Conservation (phyloP, 2,888 invertebrate species). For the Drosophila acutilabella region DNA sequence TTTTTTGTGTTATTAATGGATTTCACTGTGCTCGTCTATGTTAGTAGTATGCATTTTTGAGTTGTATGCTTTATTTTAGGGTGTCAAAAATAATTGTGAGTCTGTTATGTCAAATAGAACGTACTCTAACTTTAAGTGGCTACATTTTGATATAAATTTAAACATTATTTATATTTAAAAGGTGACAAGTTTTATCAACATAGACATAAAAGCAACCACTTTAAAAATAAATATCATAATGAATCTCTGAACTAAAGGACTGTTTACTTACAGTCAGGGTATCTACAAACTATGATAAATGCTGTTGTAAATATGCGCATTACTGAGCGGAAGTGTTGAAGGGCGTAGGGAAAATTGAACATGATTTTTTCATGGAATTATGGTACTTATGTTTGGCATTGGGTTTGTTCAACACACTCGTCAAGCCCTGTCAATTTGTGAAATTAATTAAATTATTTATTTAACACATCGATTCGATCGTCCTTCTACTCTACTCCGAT, state of each 20-base stretch:
- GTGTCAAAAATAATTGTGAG: neutral
- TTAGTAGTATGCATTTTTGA: slow-evolving; percentile 31
- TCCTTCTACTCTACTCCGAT: neutral
- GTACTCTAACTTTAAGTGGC: neutral
- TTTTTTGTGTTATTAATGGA: neutral
- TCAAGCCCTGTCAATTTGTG: slow-evolving; percentile 66
- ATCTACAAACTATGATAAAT: neutral
- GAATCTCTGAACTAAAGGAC: neutral
- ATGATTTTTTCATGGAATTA: slow-evolving; percentile 42
- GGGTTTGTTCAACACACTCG: slow-evolving; percentile 30
- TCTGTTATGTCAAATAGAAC: neutral
- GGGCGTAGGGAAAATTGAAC: slow-evolving; percentile 15
- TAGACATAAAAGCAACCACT: too few species aligned
- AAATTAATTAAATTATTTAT: slow-evolving; percentile 78
- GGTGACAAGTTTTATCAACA: slow-evolving; percentile 5
- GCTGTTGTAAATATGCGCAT: slow-evolving; percentile 20
- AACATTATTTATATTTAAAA: too few species aligned
- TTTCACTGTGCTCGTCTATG: slow-evolving; percentile 3
- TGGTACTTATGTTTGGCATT: slow-evolving; percentile 42
- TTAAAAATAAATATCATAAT: too few species aligned
- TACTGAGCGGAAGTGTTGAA: slow-evolving; percentile 31
- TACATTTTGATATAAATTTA: too few species aligned
- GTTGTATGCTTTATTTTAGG: neutral
- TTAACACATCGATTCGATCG: slow-evolving; percentile 54
- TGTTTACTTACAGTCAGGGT: neutral